These are phyloP conservation scores for Coenonympha glycerion DNA, from an alignment of 2,888 invertebrate species.

Conservation along the genomic window DNA sequence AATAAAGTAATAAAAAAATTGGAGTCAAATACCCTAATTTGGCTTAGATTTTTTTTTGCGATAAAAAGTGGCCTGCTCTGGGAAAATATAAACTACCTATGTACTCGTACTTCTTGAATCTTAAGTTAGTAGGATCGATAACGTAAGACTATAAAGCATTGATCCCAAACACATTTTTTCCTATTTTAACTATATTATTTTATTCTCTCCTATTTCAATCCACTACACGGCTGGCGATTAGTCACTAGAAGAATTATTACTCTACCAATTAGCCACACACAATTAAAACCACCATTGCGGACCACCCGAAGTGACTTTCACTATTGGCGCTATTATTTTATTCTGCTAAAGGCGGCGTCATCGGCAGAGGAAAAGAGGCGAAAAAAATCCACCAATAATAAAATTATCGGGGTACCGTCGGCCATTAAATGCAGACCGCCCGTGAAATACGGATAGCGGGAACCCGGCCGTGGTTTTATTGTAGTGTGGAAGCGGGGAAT, in stretches of 20 bases:
- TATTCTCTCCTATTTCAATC: too few relatives aligned
- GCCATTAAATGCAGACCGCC: slow-evolving; percentile 72
- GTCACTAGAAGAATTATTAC: slow-evolving; percentile 33
- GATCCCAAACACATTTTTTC: too few relatives aligned
- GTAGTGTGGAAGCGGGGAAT: slow-evolving; percentile 11
- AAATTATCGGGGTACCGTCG: slow-evolving; percentile 69
- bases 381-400: slow-evolving; percentile 69
- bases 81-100: too few relatives aligned
- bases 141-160: too few relatives aligned
- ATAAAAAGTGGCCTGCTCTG: too few relatives aligned
- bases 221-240: slow-evolving; percentile 1
- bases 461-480: slow-evolving; percentile 27
- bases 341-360: slow-evolving; percentile 56
- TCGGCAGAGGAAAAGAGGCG: slow-evolving; percentile 40
- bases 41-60: too few relatives aligned
- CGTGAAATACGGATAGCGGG: slow-evolving; percentile 61
- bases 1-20: too few relatives aligned
- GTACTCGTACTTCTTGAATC: too few relatives aligned
- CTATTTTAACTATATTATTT: too few relatives aligned
- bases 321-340: slow-evolving; percentile 53
- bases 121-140: too few relatives aligned
- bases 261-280: slow-evolving; percentile 39
- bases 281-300: slow-evolving; percentile 34
- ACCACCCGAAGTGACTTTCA: slow-evolving; percentile 47
- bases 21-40: too few relatives aligned